These are phyloP conservation scores for Ptychadena robeensis DNA, from an alignment of 2,797 vertebrate species.

Conservation along the genomic window DNA sequence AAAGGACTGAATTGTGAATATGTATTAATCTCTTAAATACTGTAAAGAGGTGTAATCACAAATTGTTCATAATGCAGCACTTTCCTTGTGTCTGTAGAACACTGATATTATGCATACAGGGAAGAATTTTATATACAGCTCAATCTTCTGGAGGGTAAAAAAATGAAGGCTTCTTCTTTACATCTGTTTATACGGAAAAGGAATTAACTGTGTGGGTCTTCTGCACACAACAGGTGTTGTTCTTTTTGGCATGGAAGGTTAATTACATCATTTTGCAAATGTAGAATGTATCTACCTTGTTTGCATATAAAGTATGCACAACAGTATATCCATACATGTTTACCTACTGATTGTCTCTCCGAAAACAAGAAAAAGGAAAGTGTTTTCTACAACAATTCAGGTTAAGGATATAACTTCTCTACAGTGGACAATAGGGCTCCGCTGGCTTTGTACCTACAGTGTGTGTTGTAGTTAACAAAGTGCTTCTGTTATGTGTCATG, in stretches of 20 bases:
- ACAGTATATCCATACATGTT: not conserved
- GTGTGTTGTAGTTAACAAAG: no score
- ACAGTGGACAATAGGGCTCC: no score
- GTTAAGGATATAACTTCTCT: not conserved
- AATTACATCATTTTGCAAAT: constrained; percentile 29
- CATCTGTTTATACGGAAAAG: constrained; percentile 33
- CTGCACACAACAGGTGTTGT: constrained; percentile 11
- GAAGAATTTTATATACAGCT: constrained; percentile 27
- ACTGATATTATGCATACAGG: constrained; percentile 38
- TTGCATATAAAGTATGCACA: constrained; percentile 1
- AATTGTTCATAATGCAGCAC: constrained; percentile 45
- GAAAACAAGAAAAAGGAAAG: not conserved
- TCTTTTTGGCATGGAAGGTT: constrained; percentile 37
- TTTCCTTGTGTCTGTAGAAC: constrained; percentile 27
- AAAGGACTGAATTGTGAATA: constrained; percentile 37
- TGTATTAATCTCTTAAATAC: constrained; percentile 48
- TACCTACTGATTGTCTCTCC: not conserved
- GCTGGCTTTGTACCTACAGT: no score
- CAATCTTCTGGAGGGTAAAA: constrained; percentile 35
- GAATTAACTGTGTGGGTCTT: constrained; percentile 28
- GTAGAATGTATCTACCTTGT: not conserved
- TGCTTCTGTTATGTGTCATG: no score
- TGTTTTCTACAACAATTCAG: not conserved
- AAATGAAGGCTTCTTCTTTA: constrained; percentile 24
- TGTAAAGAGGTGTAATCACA: constrained; percentile 42